A percentile compares a stretch with the other conserved stretches of the same genome.
These are phyloP conservation scores for Pristiophorus japonicus DNA, from an alignment of 2,113 vertebrate genomes.

Conservation along the genomic window DNA sequence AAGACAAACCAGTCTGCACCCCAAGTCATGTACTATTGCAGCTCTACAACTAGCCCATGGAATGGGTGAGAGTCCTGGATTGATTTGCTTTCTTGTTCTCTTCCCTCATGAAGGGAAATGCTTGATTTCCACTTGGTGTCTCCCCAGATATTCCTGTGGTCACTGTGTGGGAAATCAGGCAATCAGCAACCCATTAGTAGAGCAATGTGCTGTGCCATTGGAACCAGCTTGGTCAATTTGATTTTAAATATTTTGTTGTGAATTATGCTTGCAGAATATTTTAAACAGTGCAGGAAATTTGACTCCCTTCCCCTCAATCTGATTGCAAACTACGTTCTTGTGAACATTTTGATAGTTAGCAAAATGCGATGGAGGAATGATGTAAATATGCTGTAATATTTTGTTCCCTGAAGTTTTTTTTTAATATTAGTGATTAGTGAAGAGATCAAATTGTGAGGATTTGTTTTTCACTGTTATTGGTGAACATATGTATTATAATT, in stretches of 20 bases:
- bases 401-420: background rate
- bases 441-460: background rate
- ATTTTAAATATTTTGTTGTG: background rate
- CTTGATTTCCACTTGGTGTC: background rate
- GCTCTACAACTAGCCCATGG: background rate
- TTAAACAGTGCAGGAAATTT: background rate
- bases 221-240: background rate
- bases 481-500: background rate
- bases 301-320: background rate
- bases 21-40: background rate
- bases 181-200: background rate
- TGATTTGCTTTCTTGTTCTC: background rate
- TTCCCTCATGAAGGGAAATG: background rate
- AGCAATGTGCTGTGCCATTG: background rate
- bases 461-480: background rate
- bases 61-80: background rate
- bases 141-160: background rate
- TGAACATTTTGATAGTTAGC: background rate
- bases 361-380: background rate
- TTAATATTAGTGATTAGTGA: background rate
- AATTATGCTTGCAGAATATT: background rate
- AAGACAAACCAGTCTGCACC: background rate
- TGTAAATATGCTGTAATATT: background rate
- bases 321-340: background rate
- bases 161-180: background rate